Percentiles rank a stretch among this genome's conserved stretches.
phyloP scores from a whole-genome alignment of 1,140 invertebrate species.

The Thaumetopoea pityocampa region DNA sequence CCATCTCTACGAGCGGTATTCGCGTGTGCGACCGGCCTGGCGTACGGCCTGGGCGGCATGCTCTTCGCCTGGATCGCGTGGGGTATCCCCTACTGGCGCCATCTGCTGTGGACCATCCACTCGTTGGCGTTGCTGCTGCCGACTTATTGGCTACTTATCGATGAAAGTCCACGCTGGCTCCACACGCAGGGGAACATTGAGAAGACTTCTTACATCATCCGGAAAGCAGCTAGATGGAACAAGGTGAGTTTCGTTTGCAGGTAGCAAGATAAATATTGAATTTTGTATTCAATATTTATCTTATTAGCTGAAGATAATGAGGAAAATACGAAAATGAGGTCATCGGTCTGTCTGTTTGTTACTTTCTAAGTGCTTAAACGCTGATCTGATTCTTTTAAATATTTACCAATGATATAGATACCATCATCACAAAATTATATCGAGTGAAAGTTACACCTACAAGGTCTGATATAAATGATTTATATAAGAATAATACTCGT shows the following conservation, averaged over 20 bases:
- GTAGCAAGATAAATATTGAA: too few species aligned
- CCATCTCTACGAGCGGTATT: slow-evolving; percentile 51
- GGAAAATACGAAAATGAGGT: too few species aligned
- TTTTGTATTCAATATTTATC: too few species aligned
- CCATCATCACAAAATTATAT: too few species aligned
- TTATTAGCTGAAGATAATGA: too few species aligned
- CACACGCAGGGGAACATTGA: slow-evolving; percentile 69
- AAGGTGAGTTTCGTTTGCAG: slow-evolving; percentile 33
- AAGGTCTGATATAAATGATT: too few species aligned
- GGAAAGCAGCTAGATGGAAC: slow-evolving; percentile 50
- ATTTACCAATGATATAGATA: too few species aligned
- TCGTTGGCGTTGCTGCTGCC: slow-evolving; percentile 53
- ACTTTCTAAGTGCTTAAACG: too few species aligned
- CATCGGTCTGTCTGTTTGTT: too few species aligned
- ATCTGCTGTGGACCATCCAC: slow-evolving; percentile 39
- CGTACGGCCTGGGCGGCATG: slow-evolving; percentile 53
- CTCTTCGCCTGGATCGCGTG: slow-evolving; percentile 44
- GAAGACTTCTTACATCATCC: slow-evolving; percentile 22
- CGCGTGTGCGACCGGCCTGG: slow-evolving; percentile 52
- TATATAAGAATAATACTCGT: too few species aligned
- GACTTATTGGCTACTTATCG: slow-evolving; percentile 47
- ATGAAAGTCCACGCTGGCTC: slow-evolving; percentile 78
- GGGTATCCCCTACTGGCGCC: slow-evolving; percentile 40
- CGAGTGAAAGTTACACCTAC: too few species aligned
- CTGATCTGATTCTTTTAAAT: too few species aligned